Conservation (phyloP, 1,140 invertebrate genomes). For the Andricus grossulariae region DNA sequence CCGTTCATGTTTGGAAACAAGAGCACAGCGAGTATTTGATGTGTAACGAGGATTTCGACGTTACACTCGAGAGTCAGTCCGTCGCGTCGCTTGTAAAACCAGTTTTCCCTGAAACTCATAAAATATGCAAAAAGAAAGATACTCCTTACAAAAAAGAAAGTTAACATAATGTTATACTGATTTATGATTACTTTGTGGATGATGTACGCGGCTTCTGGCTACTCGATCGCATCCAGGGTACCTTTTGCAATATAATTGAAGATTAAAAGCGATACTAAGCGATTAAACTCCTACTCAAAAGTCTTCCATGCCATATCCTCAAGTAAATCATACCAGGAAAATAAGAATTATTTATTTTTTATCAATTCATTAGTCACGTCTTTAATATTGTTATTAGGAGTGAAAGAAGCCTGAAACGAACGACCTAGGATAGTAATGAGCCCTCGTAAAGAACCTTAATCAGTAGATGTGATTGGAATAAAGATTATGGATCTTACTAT, state of each 20-base stretch:
- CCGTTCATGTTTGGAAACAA: slow-evolving; percentile 39
- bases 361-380: no score
- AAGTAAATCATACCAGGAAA: no score
- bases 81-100: slow-evolving; percentile 36
- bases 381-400: no score
- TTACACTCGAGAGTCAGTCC: slow-evolving; percentile 37
- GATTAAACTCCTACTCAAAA: no score
- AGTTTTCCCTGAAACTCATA: slow-evolving; percentile 38
- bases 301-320: no score
- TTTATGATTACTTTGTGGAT: slow-evolving; percentile 18
- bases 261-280: not conserved
- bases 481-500: no score
- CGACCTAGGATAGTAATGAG: no score
- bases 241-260: slow-evolving; percentile 16
- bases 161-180: slow-evolving; percentile 30
- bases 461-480: no score
- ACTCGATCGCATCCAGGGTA: not conserved
- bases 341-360: no score
- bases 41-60: slow-evolving; percentile 47
- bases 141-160: slow-evolving; percentile 22
- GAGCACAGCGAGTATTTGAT: slow-evolving; percentile 51
- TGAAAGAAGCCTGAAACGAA: no score
- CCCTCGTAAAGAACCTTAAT: no score
- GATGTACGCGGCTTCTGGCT: slow-evolving; percentile 4
- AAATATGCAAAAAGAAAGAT: not conserved